A percentile compares a stretch with the other conserved stretches of the same genome.
Evolutionary conservation across 2,888 invertebrate species (phyloP).

Genomic region (Heliconius cydno): DNA sequence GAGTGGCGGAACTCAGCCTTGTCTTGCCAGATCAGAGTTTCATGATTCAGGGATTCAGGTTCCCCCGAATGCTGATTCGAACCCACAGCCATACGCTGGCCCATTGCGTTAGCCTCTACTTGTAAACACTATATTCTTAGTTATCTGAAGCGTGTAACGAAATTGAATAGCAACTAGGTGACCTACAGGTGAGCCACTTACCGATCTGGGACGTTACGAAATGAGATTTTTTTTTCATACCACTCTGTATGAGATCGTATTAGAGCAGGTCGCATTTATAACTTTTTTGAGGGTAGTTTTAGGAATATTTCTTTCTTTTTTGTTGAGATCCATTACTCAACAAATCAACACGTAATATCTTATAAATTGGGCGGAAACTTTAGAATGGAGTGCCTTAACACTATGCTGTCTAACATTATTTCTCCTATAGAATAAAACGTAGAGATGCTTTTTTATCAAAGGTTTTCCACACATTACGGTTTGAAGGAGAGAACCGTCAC

Average conservation of each 20-base stretch:
- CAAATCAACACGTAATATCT: too few relatives aligned
- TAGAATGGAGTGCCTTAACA: not conserved
- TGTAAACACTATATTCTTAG: not conserved
- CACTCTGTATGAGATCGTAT: conserved; percentile 19
- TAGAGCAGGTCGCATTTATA: conserved; percentile 29
- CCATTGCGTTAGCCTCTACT: not conserved
- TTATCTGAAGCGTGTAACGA: conserved; percentile 17
- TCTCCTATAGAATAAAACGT: not conserved
- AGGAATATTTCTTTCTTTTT: not conserved
- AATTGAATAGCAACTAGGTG: conserved; percentile 29
- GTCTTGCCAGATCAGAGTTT: not conserved
- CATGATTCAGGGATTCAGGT: not conserved
- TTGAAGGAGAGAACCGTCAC: too few relatives aligned
- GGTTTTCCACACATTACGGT: too few relatives aligned
- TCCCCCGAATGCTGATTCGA: not conserved
- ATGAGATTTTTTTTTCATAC: conserved; percentile 30
- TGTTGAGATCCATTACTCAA: too few relatives aligned
- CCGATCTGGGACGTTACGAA: conserved; percentile 35
- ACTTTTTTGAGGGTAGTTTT: not conserved
- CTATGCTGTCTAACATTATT: not conserved
- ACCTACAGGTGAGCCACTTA: conserved; percentile 21
- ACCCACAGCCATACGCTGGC: not conserved
- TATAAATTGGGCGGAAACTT: too few relatives aligned
- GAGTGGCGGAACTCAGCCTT: not conserved
- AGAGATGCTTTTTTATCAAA: not conserved